phyloP scores from a whole-genome alignment of 2,113 vertebrate species.

The Hemiprocne comata region DNA sequence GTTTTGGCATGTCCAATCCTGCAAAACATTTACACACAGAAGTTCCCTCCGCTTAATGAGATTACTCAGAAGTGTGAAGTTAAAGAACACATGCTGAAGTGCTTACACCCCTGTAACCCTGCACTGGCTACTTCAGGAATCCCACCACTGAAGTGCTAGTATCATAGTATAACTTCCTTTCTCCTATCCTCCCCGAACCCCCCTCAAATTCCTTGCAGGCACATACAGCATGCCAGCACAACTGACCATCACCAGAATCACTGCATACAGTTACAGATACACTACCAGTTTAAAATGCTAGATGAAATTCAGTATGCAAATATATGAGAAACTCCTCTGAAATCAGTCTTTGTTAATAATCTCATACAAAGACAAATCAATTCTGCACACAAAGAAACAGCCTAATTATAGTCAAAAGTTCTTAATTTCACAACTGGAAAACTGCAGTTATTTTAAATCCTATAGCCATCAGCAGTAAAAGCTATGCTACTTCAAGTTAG shows the following conservation, averaged over 20 bases:
- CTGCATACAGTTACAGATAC: neutral
- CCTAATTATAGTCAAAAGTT: neutral
- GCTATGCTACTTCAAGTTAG: neutral
- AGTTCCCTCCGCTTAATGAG: slow-evolving; percentile 59
- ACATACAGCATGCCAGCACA: neutral
- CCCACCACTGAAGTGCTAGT: neutral
- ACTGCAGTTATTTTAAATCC: neutral
- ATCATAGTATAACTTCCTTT: neutral
- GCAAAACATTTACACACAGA: slow-evolving; percentile 30
- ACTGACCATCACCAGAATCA: neutral
- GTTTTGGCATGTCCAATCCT: slow-evolving; percentile 53
- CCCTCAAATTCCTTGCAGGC: neutral
- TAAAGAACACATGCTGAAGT: slow-evolving; percentile 37
- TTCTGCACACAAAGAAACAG: neutral
- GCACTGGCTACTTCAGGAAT: neutral
- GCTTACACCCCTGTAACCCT: neutral
- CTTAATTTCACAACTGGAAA: neutral
- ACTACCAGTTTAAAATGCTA: neutral
- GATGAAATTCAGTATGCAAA: neutral
- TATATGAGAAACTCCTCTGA: neutral
- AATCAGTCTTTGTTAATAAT: neutral
- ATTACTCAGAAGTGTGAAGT: slow-evolving; percentile 57
- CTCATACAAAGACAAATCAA: neutral
- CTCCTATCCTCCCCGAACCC: neutral
- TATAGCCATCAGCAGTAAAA: neutral